Conservation (phyloP, 2,797 vertebrate species). For the Intellagama lesueurii region DNA sequence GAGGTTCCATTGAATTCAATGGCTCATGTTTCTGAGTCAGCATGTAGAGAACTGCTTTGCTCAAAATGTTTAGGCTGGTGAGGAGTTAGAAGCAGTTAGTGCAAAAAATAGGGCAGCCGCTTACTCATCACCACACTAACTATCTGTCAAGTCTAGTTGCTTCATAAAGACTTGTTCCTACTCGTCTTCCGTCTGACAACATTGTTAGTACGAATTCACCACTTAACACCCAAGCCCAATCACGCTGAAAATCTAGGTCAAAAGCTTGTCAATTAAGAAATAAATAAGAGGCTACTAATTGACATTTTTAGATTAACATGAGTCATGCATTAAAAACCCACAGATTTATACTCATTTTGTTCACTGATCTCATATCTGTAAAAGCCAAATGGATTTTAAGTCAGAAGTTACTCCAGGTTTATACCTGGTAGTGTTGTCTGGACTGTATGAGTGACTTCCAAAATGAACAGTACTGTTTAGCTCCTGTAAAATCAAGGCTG, state of each 20-base stretch:
- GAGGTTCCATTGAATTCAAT: not conserved
- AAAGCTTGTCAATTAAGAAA: not conserved
- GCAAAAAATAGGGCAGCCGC: not conserved
- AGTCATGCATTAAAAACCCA: not conserved
- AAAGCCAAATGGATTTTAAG: not conserved
- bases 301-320: not conserved
- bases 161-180: not conserved
- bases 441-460: too few species aligned
- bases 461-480: too few species aligned
- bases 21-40: not conserved
- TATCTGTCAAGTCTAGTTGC: not conserved
- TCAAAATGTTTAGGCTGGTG: not conserved
- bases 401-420: not conserved
- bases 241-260: not conserved
- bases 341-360: not conserved
- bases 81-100: not conserved
- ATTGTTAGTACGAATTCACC: not conserved
- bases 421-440: not conserved
- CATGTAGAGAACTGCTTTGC: not conserved
- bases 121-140: not conserved
- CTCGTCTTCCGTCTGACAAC: not conserved
- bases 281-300: not conserved
- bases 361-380: not conserved
- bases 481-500: too few species aligned
- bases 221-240: not conserved